Evolutionary conservation across 30 jellyfish, hydroid and myxozoan genomes (phyloP), one percentile per base, ranked within the genome.

Genomic region (Turritopsis dohrnii): DNA sequence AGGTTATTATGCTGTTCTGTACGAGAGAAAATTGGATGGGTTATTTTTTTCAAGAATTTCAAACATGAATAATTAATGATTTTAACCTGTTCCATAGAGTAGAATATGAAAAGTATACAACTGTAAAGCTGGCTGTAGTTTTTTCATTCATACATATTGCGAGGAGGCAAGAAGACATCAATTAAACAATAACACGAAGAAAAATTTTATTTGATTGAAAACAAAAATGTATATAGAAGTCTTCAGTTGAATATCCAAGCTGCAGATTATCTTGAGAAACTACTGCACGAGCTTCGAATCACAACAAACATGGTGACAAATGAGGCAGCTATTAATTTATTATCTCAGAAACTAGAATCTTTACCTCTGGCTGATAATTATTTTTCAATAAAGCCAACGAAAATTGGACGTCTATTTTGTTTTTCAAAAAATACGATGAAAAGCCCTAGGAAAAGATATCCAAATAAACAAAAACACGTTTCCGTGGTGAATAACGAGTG

Each of bases 41-140:
- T 41, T 41, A 41, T 41, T 41, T 41, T 41, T 41, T 41, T 41
- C 60, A 41, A 41, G 60, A 41, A 41, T 41, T 41, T 41, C 60
- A 69, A 27, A n/a, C 30, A 69, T 69, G 77, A 69, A 69, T 69
- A 69, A 69, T 69, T 69, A 69, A 69, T 69, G 77, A 69, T 69
- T 66, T n/a, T 69, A 69, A 69, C 77, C 77, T 69, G 77, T 69
- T 69, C 28, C 30, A 69, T 69, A 69, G 77, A 69, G 30, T 23
- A 69, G 77, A 69, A 7, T n/a, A n/a, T 69, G 31, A 69, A 69
- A 69, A 69, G 77, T 21, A 69, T 27, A 69, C 77, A 27, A 69
- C 77, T 69, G 16, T n/a, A 9, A 69, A 69, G 77, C 77, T 27
- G 30, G 28, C 30, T 23, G 77, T 69, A 69, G 77, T n/a, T 23